A percentile compares a stretch with the other conserved stretches of the same genome.
Conservation (phyloP, 2,113 vertebrate species). For the Salvelinus alpinus region DNA sequence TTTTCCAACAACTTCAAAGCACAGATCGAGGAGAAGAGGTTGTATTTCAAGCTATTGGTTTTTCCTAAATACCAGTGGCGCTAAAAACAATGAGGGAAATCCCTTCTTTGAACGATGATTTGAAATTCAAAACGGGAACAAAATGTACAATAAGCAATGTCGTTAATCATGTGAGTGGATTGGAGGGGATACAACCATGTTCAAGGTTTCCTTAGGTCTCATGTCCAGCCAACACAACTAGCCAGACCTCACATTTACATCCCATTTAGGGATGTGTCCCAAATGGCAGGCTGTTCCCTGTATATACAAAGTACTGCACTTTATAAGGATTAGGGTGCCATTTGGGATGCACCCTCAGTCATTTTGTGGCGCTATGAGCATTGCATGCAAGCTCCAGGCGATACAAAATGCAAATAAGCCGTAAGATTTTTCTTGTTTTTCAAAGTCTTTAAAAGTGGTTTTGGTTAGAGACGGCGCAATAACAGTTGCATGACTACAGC, state of each 20-base stretch:
- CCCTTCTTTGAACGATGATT: conserved; percentile 20
- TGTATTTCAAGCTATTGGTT: conserved; percentile 16
- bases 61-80: conserved; percentile 32
- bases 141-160: conserved; percentile 25
- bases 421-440: conserved; percentile 19
- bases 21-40: neutral
- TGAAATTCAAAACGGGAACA: conserved; percentile 45
- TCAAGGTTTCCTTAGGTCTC: conserved; percentile 38
- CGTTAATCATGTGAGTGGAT: conserved; percentile 49
- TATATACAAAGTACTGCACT: too few species aligned
- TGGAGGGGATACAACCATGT: conserved; percentile 15
- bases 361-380: conserved; percentile 4
- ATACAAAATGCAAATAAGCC: conserved; percentile 33
- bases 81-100: conserved; percentile 15
- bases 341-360: too few species aligned
- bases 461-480: neutral
- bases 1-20: conserved; percentile 23
- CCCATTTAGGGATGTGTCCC: neutral
- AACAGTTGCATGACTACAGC: neutral
- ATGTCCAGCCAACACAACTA: conserved; percentile 48
- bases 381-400: conserved; percentile 36
- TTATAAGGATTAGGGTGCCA: too few species aligned
- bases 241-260: conserved; percentile 26
- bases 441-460: neutral
- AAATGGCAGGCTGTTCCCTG: too few species aligned